Evolutionary conservation across 2,113 vertebrate genomes (phyloP), one percentile per base, ranked within the genome.

Genomic region (Mandrillus leucophaeus): DNA sequence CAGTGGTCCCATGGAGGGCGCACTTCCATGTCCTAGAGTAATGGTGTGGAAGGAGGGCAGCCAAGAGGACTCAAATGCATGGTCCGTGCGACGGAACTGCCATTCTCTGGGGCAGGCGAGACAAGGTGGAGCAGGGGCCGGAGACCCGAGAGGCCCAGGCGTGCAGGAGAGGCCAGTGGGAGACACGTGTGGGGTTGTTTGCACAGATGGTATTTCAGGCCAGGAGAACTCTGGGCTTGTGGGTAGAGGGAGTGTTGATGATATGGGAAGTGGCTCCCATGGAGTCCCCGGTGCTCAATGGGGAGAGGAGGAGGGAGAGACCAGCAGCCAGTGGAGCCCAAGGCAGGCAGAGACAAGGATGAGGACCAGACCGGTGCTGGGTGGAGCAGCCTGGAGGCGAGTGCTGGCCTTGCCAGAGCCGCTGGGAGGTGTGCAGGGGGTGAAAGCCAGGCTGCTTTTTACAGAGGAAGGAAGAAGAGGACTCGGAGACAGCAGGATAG

Each of bases 391-490:
- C 3, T 14, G 22, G 23, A 18, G 30, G 4, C 16, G 66, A 72
- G 86, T 1, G 14, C 0, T 27, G 30, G 18, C 35, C 50, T 8
- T 45, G 43, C n/a, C n/a, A 2, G n/a, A 14, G 43, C 59, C 3
- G 0, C 14, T 2, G 35, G 25, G 52, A 57, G n/a, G 20, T 11
- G 1, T 0, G 0, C 4, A 43, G 23, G 1, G 4, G 38, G 12
- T 68, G 55, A 55, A 3, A 40, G 30, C n/a, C 20, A 1, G 7
- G 16, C n/a, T 17, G 64, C 52, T 30, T 52, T 48, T n/a, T 12
- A 38, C 75, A 88, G 38, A 72, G 70, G 45, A 57, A 1, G 12
- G 50, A 18, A 70, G 52, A 22, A 57, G 48, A 22, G 27, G 11
- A 50, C 68, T 3, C 1, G 2, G 38, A 40, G 48, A 6, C 4